phyloP scores from a whole-genome alignment of 2,113 vertebrate species.

The Plestiodon gilberti region DNA sequence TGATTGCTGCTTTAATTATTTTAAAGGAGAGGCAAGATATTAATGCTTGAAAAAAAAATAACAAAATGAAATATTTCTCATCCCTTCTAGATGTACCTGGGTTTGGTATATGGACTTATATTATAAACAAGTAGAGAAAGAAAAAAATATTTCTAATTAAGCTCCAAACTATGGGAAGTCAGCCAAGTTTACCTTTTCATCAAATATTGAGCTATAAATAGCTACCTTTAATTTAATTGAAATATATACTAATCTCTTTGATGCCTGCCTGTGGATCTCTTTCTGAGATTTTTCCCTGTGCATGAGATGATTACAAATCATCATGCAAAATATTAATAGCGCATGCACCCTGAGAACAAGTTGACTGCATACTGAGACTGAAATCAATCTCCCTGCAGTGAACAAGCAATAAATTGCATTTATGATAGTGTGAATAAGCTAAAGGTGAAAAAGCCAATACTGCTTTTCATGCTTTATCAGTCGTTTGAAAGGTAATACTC shows the following conservation, averaged over 20 bases:
- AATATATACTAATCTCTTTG: neutral
- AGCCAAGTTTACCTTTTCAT: neutral
- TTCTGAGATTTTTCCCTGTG: neutral
- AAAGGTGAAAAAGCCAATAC: constrained; percentile 40
- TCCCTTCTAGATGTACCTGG: neutral
- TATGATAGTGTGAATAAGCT: constrained; percentile 11
- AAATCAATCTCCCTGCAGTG: neutral
- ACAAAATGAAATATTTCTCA: neutral
- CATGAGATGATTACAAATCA: neutral
- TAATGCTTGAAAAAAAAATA: neutral
- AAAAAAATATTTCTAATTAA: neutral
- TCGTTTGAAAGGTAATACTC: constrained; percentile 32
- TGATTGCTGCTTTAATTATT: neutral
- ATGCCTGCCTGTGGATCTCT: neutral
- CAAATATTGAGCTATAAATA: neutral
- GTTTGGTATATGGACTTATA: neutral
- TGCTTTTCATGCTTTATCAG: constrained; percentile 25
- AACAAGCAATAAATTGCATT: constrained; percentile 21
- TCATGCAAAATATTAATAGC: neutral
- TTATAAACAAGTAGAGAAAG: neutral
- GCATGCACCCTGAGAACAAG: constrained; percentile 5
- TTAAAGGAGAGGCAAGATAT: neutral
- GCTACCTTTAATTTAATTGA: neutral
- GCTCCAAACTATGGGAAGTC: neutral
- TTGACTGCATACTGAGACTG: constrained; percentile 3